Evolutionary conservation across 1,140 invertebrate species (phyloP).

Genomic region (Ectropis grisescens): DNA sequence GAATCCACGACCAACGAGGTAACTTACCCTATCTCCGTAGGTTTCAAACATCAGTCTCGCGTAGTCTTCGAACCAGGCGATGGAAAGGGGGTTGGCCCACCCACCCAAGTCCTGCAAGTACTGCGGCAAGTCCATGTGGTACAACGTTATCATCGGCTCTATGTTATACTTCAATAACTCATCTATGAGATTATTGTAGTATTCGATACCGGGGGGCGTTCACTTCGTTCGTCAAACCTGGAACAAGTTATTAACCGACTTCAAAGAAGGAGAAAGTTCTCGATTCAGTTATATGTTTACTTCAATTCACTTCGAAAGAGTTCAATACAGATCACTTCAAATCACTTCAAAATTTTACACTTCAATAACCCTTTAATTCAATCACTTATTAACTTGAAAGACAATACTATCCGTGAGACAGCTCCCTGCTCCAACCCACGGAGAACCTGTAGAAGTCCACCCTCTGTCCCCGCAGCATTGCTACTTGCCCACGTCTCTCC

Average conservation of each 20-base stretch:
- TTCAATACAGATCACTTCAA: no score
- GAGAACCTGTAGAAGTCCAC: conserved; percentile 72
- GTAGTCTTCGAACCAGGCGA: conserved; percentile 74
- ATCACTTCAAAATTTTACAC: no score
- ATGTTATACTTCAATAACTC: conserved; percentile 71
- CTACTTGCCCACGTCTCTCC: conserved; percentile 37
- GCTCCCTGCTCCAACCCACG: conserved; percentile 72
- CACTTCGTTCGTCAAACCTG: conserved; percentile 70
- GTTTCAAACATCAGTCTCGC: conserved; percentile 71
- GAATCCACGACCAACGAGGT: no score
- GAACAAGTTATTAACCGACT: no score
- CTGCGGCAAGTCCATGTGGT: conserved; percentile 78
- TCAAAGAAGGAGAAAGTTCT: no score
- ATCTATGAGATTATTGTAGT: conserved; percentile 77
- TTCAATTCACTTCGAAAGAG: no score
- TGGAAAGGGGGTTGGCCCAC: conserved; percentile 74
- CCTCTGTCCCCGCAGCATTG: conserved; percentile 36
- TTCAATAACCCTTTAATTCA: no score
- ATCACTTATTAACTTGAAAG: no score
- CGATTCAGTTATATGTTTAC: no score
- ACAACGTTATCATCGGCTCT: conserved; percentile 75
- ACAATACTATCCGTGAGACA: no score
- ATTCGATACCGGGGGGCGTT: conserved; percentile 77
- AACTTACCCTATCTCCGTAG: conserved; percentile 73
- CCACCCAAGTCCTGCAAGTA: conserved; percentile 74